Evolutionary conservation across 2,797 vertebrate species (phyloP).

Genomic region (Microcaecilia unicolor): DNA sequence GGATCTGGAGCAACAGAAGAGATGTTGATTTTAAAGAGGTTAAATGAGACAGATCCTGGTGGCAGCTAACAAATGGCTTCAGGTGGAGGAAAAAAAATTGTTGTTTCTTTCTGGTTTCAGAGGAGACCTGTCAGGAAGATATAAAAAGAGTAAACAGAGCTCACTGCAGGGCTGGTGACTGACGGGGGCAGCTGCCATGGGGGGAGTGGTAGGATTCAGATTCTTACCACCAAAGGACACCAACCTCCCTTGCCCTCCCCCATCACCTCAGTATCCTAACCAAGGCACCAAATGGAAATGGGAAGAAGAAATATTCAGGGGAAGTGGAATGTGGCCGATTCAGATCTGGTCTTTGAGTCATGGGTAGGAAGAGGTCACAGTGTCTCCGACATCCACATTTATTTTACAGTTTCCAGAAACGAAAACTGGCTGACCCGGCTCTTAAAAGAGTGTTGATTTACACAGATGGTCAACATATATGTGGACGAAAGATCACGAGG

Average conservation of each 20-base stretch:
- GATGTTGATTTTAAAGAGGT: slow-evolving; percentile 35
- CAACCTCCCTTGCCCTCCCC: not conserved
- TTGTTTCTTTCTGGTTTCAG: slow-evolving; percentile 37
- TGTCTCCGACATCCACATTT: too few species aligned
- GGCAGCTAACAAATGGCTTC: slow-evolving; percentile 42
- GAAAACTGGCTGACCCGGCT: too few species aligned
- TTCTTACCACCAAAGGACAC: slow-evolving; percentile 13
- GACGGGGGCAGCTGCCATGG: slow-evolving; percentile 47
- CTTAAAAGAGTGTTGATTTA: too few species aligned
- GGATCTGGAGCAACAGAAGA: not conserved
- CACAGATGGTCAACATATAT: too few species aligned
- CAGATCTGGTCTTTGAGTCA: too few species aligned
- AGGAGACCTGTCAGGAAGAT: slow-evolving; percentile 46
- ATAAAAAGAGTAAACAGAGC: slow-evolving; percentile 21
- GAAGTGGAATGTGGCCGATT: too few species aligned
- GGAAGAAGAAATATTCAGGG: too few species aligned
- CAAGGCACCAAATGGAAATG: slow-evolving; percentile 21
- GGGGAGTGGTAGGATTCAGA: not conserved
- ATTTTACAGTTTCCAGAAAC: too few species aligned
- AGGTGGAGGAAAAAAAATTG: slow-evolving; percentile 7
- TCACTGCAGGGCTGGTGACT: slow-evolving; percentile 31
- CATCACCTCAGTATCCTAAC: slow-evolving; percentile 6
- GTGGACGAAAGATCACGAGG: too few species aligned
- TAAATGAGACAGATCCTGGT: slow-evolving; percentile 35
- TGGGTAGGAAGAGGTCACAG: too few species aligned